Evolutionary conservation across 2,797 vertebrate genomes (phyloP).

Genomic region (Dendrocincla fuliginosa): DNA sequence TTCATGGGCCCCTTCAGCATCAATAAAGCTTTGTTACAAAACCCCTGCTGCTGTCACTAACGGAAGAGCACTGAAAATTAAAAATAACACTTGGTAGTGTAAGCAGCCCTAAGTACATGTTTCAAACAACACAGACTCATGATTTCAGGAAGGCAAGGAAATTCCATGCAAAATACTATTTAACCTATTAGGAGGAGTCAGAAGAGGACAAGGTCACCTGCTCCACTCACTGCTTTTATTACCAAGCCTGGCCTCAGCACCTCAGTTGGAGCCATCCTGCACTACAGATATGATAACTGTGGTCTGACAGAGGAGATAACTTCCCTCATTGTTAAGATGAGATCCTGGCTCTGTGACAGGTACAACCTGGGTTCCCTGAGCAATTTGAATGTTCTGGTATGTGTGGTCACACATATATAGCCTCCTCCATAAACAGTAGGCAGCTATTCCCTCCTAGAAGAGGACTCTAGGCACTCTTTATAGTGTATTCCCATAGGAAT

Average conservation of each 20-base stretch:
- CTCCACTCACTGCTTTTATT: not conserved
- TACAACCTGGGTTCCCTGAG: not conserved
- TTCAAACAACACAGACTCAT: not conserved
- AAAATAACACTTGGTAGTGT: not conserved
- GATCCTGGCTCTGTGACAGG: not conserved
- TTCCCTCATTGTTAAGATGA: not conserved
- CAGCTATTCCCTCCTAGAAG: not conserved
- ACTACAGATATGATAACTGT: not conserved
- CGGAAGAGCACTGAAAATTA: not conserved
- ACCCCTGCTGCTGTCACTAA: not conserved
- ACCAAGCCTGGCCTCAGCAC: not conserved
- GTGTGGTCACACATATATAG: rapidly evolving
- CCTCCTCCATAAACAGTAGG: not conserved
- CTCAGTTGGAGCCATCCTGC: not conserved
- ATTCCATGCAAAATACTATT: not conserved
- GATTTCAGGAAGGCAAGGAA: not conserved
- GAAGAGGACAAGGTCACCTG: not conserved
- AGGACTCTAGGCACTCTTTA: not conserved
- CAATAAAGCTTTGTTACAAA: not conserved
- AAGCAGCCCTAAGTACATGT: not conserved
- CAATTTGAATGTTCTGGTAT: not conserved
- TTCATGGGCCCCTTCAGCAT: not conserved
- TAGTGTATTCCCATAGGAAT: not conserved
- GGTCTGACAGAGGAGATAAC: not conserved
- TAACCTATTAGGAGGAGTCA: not conserved